Evolutionary conservation across 2,797 vertebrate genomes (phyloP), one percentile per base, ranked within the genome.

Genomic region (Podargus strigoides): DNA sequence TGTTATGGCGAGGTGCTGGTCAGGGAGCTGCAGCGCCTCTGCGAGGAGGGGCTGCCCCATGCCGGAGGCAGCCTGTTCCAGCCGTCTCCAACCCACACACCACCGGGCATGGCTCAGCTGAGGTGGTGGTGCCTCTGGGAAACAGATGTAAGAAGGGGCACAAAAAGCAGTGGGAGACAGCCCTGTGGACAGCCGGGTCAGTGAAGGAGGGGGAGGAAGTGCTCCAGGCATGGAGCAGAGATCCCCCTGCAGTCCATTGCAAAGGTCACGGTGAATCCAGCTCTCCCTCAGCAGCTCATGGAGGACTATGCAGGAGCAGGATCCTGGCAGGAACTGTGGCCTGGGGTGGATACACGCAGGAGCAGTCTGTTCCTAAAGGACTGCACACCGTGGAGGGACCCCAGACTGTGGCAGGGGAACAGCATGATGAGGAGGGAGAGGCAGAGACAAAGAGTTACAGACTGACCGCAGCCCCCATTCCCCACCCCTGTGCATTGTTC

Each of bases 101-200:
- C n/a, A n/a, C n/a, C n/a, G n/a, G n/a, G n/a, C n/a, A n/a, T n/a
- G n/a, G n/a, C n/a, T n/a, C n/a, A n/a, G n/a, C n/a, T n/a, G n/a
- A 0, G 1, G 3, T 7, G 24, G 28, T 6, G 3, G 11, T 2
- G 4, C 34, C 39, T 46, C 4, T 1, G 8, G 6, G 41, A 41
- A 55, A 42, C 18, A 53, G 16, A 41, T 10, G 20, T 41, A 60
- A 16, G 34, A 6, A 20, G 30, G 16, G 32, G 12, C 4, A n/a
- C 4, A 53, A 49, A 37, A 55, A 60, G 17, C 37, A 58, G 53
- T 28, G 14, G 44, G 28, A 49, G 67, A 73, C 12, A 53, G 5
- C n/a, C 50, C 53, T 21, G n/a, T 53, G 67, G 41, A 11, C 10
- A 20, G 6, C 37, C 5, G n/a, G 13, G 26, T 28, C 37, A 18